Conservation (phyloP, 2,797 vertebrate genomes). For the Emydoidea blandingii region DNA sequence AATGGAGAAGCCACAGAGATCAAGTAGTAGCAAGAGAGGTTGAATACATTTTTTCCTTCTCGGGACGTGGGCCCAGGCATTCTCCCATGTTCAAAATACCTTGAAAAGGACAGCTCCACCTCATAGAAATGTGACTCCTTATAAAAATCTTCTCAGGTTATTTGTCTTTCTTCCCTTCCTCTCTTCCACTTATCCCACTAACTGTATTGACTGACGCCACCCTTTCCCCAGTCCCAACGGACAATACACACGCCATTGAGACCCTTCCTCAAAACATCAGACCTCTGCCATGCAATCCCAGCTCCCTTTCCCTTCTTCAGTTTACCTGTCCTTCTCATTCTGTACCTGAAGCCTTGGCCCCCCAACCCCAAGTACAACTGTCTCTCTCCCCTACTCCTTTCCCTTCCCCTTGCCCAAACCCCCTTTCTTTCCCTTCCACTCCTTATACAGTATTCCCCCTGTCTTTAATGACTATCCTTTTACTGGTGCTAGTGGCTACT, state of each 20-base stretch:
- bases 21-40: neutral
- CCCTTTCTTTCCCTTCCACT: neutral
- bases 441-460: neutral
- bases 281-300: neutral
- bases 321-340: neutral
- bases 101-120: neutral
- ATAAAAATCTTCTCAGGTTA: neutral
- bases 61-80: neutral
- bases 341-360: neutral
- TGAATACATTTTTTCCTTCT: neutral
- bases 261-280: neutral
- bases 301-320: neutral
- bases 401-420: neutral
- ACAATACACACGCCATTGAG: no score
- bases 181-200: neutral
- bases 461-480: neutral
- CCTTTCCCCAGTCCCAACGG: neutral
- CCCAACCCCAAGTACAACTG: neutral
- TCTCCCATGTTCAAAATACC: neutral
- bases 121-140: fast-evolving
- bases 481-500: neutral
- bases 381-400: neutral
- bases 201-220: neutral
- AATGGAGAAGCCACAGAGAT: neutral
- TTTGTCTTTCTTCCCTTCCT: neutral